Evolutionary conservation across 2,113 vertebrate genomes (phyloP).

Genomic region (Urocynchramus pylzowi): DNA sequence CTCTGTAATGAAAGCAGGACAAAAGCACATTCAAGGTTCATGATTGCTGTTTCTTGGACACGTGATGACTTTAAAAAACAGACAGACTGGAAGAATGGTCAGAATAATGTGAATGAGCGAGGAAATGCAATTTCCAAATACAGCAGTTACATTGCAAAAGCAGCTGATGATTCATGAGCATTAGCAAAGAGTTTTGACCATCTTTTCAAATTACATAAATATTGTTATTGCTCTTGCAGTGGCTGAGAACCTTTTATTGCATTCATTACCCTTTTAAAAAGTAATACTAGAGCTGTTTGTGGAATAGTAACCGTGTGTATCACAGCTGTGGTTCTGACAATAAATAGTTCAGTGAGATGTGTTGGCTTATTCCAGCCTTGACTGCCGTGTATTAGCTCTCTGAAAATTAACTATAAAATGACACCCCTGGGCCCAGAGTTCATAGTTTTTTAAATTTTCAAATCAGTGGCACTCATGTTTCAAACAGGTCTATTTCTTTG

Average conservation of each 20-base stretch:
- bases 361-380: background rate
- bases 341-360: background rate
- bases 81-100: background rate
- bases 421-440: background rate
- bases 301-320: background rate
- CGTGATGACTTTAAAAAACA: background rate
- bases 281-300: background rate
- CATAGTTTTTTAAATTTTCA: background rate
- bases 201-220: conserved; percentile 30
- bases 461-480: background rate
- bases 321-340: background rate
- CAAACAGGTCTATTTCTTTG: background rate
- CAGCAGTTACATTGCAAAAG: background rate
- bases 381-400: background rate
- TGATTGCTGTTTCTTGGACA: background rate
- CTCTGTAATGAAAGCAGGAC: background rate
- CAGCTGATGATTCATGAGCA: background rate
- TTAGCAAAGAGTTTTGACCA: conserved; percentile 10
- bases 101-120: background rate
- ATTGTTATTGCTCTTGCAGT: background rate
- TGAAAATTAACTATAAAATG: conserved; percentile 8
- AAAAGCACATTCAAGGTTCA: background rate
- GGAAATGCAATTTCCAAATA: conserved; percentile 12
- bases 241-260: conserved; percentile 7
- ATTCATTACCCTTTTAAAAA: background rate